Evolutionary conservation across 2,113 vertebrate genomes (phyloP), one percentile per base, ranked within the genome.

Genomic region (Hystrix brachyura): DNA sequence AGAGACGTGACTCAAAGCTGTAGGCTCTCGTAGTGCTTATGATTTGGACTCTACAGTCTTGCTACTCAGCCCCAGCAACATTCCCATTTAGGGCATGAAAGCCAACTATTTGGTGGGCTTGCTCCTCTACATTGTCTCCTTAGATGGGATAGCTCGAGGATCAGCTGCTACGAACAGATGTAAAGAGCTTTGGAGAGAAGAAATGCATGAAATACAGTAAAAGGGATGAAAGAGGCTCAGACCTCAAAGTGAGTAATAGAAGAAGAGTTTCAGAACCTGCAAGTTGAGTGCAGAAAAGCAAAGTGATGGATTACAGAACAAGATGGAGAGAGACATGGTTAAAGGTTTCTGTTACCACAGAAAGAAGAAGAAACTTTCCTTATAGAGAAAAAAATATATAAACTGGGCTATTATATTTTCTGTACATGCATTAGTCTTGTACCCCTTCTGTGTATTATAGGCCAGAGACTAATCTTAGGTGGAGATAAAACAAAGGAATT

Each of bases 171-270:
- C 38, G 80, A 94, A 92, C 34, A 76, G 92, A 96, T 80, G 81
- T 32, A 85, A 83, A 43, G 71, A 81, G 71, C 57, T 94, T 97
- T 95, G 87, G 81, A 97, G 59, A 92, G n/a, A 57, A 97, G 90
- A 94, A 83, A 94, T 86, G 14, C 55, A 64, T 85, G 95, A 53
- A 48, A 74, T 65, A 82, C 21, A 86, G 81, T 76, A 83, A 89
- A 97, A 79, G 60, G 55, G 74, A 92, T 96, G 92, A 95, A 94
- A 97, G 90, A 90, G 57, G 7, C 87, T 96, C 69, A 97, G 92
- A 69, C 85, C 90, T 96, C 80, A 90, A 88, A 81, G 60, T 78
- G 29, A 88, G 82, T 89, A 95, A 94, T 60, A 89, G 93, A 87
- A 92, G 74, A 95, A 84, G 86, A 94, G 87, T 90, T 76, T 94